Base-by-base conservation (phyloP, 2,797 vertebrate species). In the Orestias chungarensis region DNA sequence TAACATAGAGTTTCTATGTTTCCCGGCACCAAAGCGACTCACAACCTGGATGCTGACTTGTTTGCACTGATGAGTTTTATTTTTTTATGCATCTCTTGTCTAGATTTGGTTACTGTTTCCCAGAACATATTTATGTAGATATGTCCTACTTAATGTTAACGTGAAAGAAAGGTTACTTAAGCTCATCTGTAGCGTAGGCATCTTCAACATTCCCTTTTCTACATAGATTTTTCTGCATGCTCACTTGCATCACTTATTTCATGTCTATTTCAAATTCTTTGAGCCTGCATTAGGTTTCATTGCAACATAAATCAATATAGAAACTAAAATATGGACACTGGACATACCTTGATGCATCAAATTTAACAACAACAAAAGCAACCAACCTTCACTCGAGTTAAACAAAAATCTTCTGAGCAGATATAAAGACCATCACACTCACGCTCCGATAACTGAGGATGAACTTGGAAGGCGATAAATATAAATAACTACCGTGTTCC, bases 21-120 rank as follows among this genome's bases (percentile, higher is more conserved):
- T 25, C 17, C 46, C 70, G 17, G n/a, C 15, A 17, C 78, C 68
- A 75, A 76, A 68, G 65, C 78, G 78, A 80, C 59, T 81, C 81
- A 80, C 64, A 71, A 79, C 66, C 61, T 40, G 35, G 40, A 70
- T 75, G 70, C 57, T 82, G 70, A 71, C 70, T 72, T 73, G 62
- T 85, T 86, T 69, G 55, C 49, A 47, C 49, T 70, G 18, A 64
- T 25, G 15, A 52, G 68, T 46, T 20, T 49, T 57, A 71, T 81
- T 61, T 31, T 49, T 59, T 74, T 59, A 64, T 71, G 76, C 66
- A 46, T 82, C 68, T 71, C 47, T 82, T 75, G 76, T 66, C 61
- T 81, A 52, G 76, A 73, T 27, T 42, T n/a, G n/a, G n/a, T n/a
- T 44, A 14, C 71, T 75, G 44, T 64, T 71, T n/a, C n/a, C n/a